Base-by-base conservation (phyloP, 2,888 invertebrate genomes). In the Drosophila atripex region DNA sequence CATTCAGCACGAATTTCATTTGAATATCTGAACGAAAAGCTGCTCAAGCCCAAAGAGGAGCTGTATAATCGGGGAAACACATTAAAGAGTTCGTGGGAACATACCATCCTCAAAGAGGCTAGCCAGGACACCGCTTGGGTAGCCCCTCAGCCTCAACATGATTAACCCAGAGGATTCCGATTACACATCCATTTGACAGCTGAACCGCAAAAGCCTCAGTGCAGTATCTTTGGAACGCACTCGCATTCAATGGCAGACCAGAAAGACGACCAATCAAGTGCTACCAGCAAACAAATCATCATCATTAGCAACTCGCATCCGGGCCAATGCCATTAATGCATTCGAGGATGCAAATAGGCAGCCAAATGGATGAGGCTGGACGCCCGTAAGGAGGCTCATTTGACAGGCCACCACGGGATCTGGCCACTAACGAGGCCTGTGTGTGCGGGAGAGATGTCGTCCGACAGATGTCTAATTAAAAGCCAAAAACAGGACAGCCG, bases 401-500 rank as follows among this genome's bases (percentile, higher is more conserved):
- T 71, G 76, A 66, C 61, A 63, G 58, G 32, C 38, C 50, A 38
- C 49, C 35, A 69, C 70, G 43, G 51, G 49, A 59, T 54, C 56
- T 72, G 64, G 28, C 52, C 74, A 57, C 71, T 53, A 79, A 83
- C 72, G 65, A 76, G 70, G 53, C 69, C 51, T 65, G 14, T 38
- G 70, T 55, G 69, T 60, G 70, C 45, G 25, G 12, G 52, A 55
- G 12, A 35, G 5, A n/a, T n/a, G n/a, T n/a, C n/a, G 45, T 39
- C 35, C 55, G 57, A 51, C 63, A 68, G 65, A 64, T 54, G 68
- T 73, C 78, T 72, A 75, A 80, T 75, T 75, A 77, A 77, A 80
- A 69, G 65, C 78, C 72, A 77, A 77, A 73, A 50, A 16, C 14
- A 11, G 18, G 11, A 45, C 11, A 12, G 23, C 12, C n/a, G 12